Percentiles rank a stretch among this genome's conserved stretches.
Evolutionary conservation across 2,888 invertebrate species (phyloP).

Genomic region (Eremobia ochroleuca): DNA sequence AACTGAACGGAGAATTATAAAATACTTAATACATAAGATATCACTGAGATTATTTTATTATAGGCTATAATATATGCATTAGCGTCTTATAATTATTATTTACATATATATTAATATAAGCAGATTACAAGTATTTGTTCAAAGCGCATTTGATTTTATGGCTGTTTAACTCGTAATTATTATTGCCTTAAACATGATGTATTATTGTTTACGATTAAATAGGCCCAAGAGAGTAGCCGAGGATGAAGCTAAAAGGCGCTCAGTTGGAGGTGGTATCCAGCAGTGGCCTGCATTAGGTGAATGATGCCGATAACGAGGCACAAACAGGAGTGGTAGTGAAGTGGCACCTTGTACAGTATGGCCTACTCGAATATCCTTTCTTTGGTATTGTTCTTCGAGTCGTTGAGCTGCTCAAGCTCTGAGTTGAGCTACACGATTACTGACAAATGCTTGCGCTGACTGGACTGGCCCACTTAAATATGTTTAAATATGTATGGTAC

Average conservation of each 20-base stretch:
- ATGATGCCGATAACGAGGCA: not conserved
- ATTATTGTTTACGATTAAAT: not conserved
- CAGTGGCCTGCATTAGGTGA: too few relatives aligned
- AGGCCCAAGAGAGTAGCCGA: not conserved
- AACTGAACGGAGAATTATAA: slow-evolving; percentile 1
- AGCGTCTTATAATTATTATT: slow-evolving; percentile 50
- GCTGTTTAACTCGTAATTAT: slow-evolving; percentile 6
- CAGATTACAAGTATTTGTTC: slow-evolving; percentile 34
- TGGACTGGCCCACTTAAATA: too few relatives aligned
- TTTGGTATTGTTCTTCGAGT: too few relatives aligned
- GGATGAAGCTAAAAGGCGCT: not conserved
- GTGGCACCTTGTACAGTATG: not conserved
- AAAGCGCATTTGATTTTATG: slow-evolving; percentile 35
- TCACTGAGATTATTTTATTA: slow-evolving; percentile 53
- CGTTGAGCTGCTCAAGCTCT: too few relatives aligned
- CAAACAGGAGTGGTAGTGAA: not conserved
- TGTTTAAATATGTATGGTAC: too few relatives aligned
- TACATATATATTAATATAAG: slow-evolving; percentile 36
- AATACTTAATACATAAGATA: slow-evolving; percentile 11
- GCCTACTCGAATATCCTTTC: too few relatives aligned
- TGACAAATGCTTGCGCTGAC: too few relatives aligned
- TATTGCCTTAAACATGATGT: not conserved
- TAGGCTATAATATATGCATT: slow-evolving; percentile 36
- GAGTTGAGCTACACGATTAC: too few relatives aligned
- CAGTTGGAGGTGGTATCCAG: not conserved